phyloP scores from a whole-genome alignment of 2,113 vertebrate genomes.

The Leiothrix lutea region DNA sequence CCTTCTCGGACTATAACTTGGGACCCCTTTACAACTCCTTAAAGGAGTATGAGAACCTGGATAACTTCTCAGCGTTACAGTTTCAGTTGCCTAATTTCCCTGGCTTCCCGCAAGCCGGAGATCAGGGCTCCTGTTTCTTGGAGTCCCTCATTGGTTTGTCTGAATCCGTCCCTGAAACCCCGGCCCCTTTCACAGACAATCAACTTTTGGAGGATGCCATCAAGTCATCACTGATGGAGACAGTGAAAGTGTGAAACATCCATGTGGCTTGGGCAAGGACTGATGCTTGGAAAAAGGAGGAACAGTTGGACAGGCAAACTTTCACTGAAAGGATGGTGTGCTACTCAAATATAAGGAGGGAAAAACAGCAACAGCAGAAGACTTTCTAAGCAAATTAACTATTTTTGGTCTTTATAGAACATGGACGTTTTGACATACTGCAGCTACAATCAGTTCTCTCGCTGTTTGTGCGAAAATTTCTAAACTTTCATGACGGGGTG shows the following conservation, averaged over 20 bases:
- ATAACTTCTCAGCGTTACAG: conserved; percentile 81
- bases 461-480: conserved; percentile 64
- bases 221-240: conserved; percentile 87
- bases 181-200: conserved; percentile 87
- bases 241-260: conserved; percentile 81
- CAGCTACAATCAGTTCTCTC: conserved; percentile 65
- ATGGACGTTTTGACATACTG: conserved; percentile 47
- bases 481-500: conserved; percentile 2
- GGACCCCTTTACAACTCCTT: conserved; percentile 90
- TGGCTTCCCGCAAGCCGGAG: conserved; percentile 76
- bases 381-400: conserved; percentile 49
- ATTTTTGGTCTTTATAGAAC: conserved; percentile 60
- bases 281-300: fast-evolving
- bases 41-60: conserved; percentile 86
- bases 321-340: not conserved
- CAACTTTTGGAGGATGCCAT: conserved; percentile 92
- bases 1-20: conserved; percentile 89
- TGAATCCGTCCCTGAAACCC: conserved; percentile 85
- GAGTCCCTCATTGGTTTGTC: conserved; percentile 92
- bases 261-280: not conserved
- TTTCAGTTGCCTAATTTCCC: conserved; percentile 86
- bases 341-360: not conserved
- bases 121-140: conserved; percentile 85
- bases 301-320: not conserved
- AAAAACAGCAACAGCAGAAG: not conserved